These are phyloP conservation scores for Bubo bubo DNA, from an alignment of 2,113 vertebrate species.

Conservation along the genomic window DNA sequence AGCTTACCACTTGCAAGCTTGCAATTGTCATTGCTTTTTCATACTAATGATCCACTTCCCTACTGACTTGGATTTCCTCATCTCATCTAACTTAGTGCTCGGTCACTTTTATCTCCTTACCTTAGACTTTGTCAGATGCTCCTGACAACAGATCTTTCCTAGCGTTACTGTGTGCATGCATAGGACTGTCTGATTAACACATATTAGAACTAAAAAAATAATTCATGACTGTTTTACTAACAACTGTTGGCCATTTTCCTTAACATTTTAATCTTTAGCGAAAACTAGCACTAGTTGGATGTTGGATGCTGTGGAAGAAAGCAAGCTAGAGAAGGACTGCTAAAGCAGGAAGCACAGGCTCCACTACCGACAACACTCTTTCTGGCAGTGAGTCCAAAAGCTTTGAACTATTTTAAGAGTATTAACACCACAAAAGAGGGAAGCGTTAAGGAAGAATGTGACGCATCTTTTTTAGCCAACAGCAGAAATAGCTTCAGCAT, in stretches of 20 bases:
- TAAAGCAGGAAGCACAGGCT: background rate
- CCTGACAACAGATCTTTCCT: background rate
- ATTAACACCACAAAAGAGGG: slow-evolving; percentile 43
- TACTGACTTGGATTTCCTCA: background rate
- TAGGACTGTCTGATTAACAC: background rate
- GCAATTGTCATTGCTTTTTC: background rate
- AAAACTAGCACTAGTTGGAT: background rate
- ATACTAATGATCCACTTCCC: background rate
- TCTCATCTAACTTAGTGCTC: background rate
- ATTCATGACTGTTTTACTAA: background rate
- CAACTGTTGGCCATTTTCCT: background rate
- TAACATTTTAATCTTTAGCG: background rate
- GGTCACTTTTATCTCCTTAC: background rate
- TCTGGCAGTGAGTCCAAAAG: background rate
- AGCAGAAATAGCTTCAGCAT: slow-evolving; percentile 47
- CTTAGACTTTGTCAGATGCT: background rate
- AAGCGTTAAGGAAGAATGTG: background rate
- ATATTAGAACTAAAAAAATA: background rate
- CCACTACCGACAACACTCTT: background rate
- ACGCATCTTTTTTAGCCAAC: slow-evolving; percentile 38
- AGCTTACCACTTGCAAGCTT: background rate
- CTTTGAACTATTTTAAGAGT: slow-evolving; percentile 52
- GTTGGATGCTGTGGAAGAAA: background rate
- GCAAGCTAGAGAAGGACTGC: background rate
- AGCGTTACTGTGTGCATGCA: background rate